phyloP scores from a whole-genome alignment of 2,888 invertebrate genomes.

The Buathra laborator region DNA sequence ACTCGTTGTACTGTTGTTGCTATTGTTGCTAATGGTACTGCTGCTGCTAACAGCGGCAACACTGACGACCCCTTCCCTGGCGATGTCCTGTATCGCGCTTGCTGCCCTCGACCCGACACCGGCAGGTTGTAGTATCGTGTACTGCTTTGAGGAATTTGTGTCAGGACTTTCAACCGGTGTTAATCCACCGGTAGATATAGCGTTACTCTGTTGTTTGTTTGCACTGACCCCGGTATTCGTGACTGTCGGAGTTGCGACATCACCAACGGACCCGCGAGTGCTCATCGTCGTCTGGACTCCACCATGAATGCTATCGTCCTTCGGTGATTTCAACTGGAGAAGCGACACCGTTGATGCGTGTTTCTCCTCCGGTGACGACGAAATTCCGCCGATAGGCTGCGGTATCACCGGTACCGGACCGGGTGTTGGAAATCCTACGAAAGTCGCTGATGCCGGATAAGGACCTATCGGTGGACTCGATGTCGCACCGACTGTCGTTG shows the following conservation, averaged over 20 bases:
- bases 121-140: constrained; percentile 94
- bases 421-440: constrained; percentile 90
- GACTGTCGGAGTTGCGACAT: constrained; percentile 76
- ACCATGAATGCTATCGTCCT: constrained; percentile 80
- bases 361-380: constrained; percentile 84
- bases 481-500: constrained; percentile 78
- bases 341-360: constrained; percentile 84
- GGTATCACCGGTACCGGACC: constrained; percentile 80
- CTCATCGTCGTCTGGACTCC: constrained; percentile 59
- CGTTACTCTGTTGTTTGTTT: constrained; percentile 68
- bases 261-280: constrained; percentile 57
- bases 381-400: constrained; percentile 79
- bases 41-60: constrained; percentile 87
- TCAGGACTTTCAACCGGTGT: constrained; percentile 85
- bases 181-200: constrained; percentile 77
- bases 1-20: constrained; percentile 62
- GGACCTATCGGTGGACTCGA: constrained; percentile 86
- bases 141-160: constrained; percentile 90
- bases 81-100: constrained; percentile 92
- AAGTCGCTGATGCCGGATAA: constrained; percentile 90
- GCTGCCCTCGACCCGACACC: constrained; percentile 93
- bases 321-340: constrained; percentile 85
- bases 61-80: constrained; percentile 89
- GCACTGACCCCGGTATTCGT: constrained; percentile 74
- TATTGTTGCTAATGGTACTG: constrained; percentile 83